Evolutionary conservation across 2,888 invertebrate species (phyloP), one percentile per base, ranked within the genome.

Genomic region (Meiosimyza decipiens): DNA sequence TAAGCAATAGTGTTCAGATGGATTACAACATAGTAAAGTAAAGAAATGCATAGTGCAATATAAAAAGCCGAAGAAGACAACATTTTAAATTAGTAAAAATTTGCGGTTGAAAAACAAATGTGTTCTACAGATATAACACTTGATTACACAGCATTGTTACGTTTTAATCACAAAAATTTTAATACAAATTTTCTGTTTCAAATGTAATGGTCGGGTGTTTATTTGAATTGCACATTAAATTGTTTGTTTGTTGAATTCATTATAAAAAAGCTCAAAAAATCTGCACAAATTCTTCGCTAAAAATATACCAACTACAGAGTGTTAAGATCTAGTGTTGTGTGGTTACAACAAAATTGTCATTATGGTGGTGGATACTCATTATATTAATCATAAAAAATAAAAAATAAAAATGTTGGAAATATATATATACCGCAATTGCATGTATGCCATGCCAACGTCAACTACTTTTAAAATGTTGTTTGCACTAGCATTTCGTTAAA

Each of bases 71-170:
- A 52, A 40, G 9, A 15, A 40, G 40, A 15, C 54, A 66, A 66
- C 52, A 66, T 54, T 52, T 66, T 11, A 33, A 54, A 40, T 18
- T 52, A 18, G 62, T 52, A 51, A 57, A 63, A 22, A 22, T 28
- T 1, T 51, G 13, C 57, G 28, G 57, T 52, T 57, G 33, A 16
- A 67, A 73, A 72, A 74, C 74, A 71, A 68, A 74, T 71, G 79
- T 79, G 79, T 77, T 76, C 75, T 78, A 78, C 75, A 40, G 72
- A 65, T 73, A 51, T 65, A 76, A 74, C 72, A 71, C 70, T 64
- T 64, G 75, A 67, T 76, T 76, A 71, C 65, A 80, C 84, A 85
- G 84, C 84, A 84, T 84, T 81, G 77, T 80, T 80, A 80, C 78
- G 76, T 79, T 75, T 77, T 78, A 66, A 75, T 33, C 80, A 84